These are phyloP conservation scores for Boloria euphrosyne DNA, from an alignment of 2,888 invertebrate species.

Conservation along the genomic window DNA sequence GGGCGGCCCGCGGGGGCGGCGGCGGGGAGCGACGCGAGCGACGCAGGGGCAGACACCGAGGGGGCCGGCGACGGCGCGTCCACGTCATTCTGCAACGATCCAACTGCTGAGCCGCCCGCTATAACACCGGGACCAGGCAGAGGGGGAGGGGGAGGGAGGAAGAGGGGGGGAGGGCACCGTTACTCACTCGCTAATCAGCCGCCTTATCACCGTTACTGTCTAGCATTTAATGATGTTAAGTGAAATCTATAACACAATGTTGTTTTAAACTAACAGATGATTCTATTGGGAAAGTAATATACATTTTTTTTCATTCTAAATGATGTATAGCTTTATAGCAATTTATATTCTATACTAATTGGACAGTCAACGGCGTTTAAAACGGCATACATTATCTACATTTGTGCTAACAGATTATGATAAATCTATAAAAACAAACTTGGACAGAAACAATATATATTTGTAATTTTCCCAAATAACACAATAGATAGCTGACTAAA, in stretches of 20 bases:
- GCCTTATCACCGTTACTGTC: conserved; percentile 53
- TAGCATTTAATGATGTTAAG: conserved; percentile 23
- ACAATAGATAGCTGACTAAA: conserved; percentile 41
- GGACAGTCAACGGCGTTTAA: conserved; percentile 58
- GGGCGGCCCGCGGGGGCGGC: conserved; percentile 36
- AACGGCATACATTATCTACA: conserved; percentile 56
- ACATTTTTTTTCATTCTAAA: neutral
- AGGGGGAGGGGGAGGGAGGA: conserved; percentile 39
- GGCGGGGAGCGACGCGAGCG: conserved; percentile 51
- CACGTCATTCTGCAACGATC: conserved; percentile 81
- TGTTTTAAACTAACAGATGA: neutral
- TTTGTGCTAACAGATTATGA: conserved; percentile 56
- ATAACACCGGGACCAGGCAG: conserved; percentile 55
- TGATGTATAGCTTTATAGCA: neutral
- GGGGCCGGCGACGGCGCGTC: conserved; percentile 75
- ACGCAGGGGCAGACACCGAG: conserved; percentile 63
- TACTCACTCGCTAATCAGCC: conserved; percentile 67
- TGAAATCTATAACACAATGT: neutral
- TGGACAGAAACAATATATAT: conserved; percentile 51
- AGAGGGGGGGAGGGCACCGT: conserved; percentile 57
- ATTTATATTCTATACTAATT: neutral
- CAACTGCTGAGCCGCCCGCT: conserved; percentile 74
- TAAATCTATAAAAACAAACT: conserved; percentile 58
- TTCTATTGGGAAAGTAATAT: neutral
- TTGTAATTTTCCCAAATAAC: conserved; percentile 47